These are phyloP conservation scores for Nothocercus julius DNA, from an alignment of 2,113 vertebrate species.

Conservation along the genomic window DNA sequence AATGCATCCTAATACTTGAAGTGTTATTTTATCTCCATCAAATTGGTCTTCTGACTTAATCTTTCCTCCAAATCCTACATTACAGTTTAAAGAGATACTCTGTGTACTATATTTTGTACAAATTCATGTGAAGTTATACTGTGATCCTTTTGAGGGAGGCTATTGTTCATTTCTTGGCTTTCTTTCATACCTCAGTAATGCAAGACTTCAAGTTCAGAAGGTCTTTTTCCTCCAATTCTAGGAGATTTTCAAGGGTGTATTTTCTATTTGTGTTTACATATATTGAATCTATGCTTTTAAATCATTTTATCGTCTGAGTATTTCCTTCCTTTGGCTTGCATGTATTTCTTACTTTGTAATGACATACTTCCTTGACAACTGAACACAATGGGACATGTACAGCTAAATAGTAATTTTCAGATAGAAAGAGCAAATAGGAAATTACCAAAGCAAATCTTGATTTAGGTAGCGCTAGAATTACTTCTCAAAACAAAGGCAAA, in stretches of 20 bases:
- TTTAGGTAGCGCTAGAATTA: not conserved
- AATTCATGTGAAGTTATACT: not conserved
- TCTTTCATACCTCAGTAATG: not conserved
- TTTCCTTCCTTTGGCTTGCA: not conserved
- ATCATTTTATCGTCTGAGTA: not conserved
- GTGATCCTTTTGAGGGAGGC: not conserved
- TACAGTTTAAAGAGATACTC: not conserved
- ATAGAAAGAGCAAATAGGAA: not conserved
- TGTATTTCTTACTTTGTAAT: not conserved
- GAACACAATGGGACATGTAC: not conserved
- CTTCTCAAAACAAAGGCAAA: not conserved
- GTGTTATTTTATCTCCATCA: not conserved
- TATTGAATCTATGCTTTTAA: not conserved
- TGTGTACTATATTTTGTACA: not conserved
- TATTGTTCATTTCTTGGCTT: not conserved
- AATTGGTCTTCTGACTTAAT: not conserved
- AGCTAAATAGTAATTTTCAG: constrained; percentile 15
- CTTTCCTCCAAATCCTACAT: not conserved
- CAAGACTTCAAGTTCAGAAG: not conserved
- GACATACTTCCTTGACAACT: not conserved
- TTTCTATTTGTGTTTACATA: constrained; percentile 25
- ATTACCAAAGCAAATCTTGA: not conserved
- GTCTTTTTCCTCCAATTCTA: not conserved
- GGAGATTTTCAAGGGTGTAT: not conserved
- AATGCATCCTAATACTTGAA: not conserved